These are phyloP conservation scores for Myotis planiceps DNA, from an alignment of 2,797 vertebrate species.

Conservation along the genomic window DNA sequence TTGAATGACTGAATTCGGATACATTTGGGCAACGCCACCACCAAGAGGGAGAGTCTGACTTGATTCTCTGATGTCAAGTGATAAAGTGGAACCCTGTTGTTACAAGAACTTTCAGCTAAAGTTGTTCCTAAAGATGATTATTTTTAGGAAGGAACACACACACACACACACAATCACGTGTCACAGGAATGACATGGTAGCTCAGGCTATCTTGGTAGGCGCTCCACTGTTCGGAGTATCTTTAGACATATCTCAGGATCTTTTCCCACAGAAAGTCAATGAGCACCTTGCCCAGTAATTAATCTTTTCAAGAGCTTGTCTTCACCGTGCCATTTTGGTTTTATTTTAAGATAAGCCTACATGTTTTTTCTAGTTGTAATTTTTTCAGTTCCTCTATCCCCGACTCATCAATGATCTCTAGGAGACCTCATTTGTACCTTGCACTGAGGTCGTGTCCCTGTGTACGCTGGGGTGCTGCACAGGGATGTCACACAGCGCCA, in stretches of 20 bases:
- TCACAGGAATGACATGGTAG: neutral
- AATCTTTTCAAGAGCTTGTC: neutral
- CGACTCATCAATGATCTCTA: neutral
- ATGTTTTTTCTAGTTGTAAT: neutral
- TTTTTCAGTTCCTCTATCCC: neutral
- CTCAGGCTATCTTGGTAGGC: neutral
- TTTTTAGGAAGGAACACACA: neutral
- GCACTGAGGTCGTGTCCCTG: neutral
- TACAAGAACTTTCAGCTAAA: neutral
- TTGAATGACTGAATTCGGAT: neutral
- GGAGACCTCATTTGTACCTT: neutral
- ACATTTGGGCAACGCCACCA: neutral
- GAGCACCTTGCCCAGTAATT: neutral
- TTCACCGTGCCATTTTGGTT: neutral
- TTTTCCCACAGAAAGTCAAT: neutral
- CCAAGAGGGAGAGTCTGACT: neutral
- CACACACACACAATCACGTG: neutral
- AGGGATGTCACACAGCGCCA: neutral
- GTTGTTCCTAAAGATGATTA: neutral
- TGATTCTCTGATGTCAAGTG: neutral
- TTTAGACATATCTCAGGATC: neutral
- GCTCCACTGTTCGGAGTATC: neutral
- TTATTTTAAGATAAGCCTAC: neutral
- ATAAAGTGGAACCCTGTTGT: neutral
- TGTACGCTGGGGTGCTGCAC: accelerated